Conservation (phyloP, 1,140 invertebrate species). For the Saccostrea cuccullata region DNA sequence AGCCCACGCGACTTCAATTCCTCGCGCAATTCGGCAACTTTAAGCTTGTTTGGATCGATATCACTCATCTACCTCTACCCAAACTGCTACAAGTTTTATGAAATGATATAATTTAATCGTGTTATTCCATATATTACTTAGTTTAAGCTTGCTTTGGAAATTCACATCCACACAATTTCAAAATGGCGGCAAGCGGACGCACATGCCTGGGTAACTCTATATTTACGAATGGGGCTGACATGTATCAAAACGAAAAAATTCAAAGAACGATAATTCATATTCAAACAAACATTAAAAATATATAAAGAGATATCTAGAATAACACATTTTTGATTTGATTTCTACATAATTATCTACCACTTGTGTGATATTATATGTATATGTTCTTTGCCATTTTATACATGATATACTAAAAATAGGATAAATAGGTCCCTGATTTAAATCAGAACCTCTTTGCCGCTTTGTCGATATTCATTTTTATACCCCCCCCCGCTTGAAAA, state of each 20-base stretch:
- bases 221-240: slow-evolving; percentile 3
- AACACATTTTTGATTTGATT: too few relatives aligned
- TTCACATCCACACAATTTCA: slow-evolving; percentile 5
- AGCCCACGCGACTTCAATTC: slow-evolving; percentile 91
- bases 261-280: too few relatives aligned
- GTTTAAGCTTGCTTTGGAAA: neutral
- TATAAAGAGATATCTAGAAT: neutral
- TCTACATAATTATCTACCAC: too few relatives aligned
- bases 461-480: too few relatives aligned
- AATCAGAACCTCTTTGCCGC: too few relatives aligned
- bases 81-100: slow-evolving; percentile 5
- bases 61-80: slow-evolving; percentile 74
- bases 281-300: too few relatives aligned
- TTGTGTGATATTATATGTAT: too few relatives aligned
- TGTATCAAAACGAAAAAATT: slow-evolving; percentile 35
- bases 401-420: too few relatives aligned
- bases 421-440: too few relatives aligned
- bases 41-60: slow-evolving; percentile 87
- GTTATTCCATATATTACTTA: neutral
- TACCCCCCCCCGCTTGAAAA: too few relatives aligned
- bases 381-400: too few relatives aligned
- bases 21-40: slow-evolving; percentile 93
- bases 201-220: slow-evolving; percentile 51
- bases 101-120: neutral
- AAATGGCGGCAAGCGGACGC: slow-evolving; percentile 63